Evolutionary conservation across 92 coral and sea anemone species (phyloP).

Genomic region (Parazoanthus atlanticus): DNA sequence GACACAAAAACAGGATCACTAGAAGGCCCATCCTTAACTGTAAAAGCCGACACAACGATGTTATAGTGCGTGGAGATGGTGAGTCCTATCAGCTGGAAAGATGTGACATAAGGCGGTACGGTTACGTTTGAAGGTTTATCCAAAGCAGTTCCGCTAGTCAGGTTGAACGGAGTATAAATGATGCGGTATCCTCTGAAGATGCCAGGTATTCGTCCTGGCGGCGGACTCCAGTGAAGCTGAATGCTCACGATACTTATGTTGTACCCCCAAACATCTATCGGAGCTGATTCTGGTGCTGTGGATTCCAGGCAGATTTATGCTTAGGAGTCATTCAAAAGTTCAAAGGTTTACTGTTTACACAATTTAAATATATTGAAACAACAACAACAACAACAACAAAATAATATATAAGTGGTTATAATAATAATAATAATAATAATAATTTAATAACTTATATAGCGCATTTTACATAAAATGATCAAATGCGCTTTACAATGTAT

Average conservation of each 20-base stretch:
- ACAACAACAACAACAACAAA: too few species aligned
- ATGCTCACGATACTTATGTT: slow-evolving; percentile 40
- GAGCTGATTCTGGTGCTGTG: slow-evolving; percentile 27
- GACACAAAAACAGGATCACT: slow-evolving; percentile 29
- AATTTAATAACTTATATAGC: too few species aligned
- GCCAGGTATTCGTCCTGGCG: slow-evolving; percentile 46
- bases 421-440: too few species aligned
- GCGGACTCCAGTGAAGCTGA: slow-evolving; percentile 50
- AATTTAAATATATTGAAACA: too few species aligned
- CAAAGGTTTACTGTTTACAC: too few species aligned
- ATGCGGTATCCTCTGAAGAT: slow-evolving; percentile 59
- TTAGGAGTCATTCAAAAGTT: not conserved
- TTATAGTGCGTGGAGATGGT: slow-evolving; percentile 46
- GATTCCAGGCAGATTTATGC: not conserved
- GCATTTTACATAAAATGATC: too few species aligned
- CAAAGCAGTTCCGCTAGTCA: slow-evolving; percentile 20
- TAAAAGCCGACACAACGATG: slow-evolving; percentile 58
- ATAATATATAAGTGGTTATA: too few species aligned
- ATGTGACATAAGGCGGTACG: slow-evolving; percentile 8
- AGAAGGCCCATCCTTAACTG: slow-evolving; percentile 57
- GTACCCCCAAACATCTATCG: slow-evolving; percentile 12
- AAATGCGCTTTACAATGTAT: too few species aligned
- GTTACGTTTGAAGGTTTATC: slow-evolving; percentile 8
- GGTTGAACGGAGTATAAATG: slow-evolving; percentile 50
- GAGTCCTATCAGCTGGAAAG: slow-evolving; percentile 33